Evolutionary conservation across 2,888 invertebrate species (phyloP), one percentile per base, ranked within the genome.

Genomic region (Cosmopolites sordidus): DNA sequence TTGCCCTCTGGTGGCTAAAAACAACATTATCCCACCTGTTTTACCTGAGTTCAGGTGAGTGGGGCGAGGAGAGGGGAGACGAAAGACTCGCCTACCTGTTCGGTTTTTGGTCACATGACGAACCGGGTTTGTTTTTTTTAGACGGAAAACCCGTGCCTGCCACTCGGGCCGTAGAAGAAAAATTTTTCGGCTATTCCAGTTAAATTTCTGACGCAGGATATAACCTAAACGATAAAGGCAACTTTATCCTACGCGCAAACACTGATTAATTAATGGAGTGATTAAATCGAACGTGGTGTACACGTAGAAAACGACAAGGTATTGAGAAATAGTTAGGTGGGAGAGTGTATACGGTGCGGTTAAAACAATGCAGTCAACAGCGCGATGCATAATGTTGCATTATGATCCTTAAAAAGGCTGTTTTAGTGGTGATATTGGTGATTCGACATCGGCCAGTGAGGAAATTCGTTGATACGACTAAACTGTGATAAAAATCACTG

Each of bases 31-130:
- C 50, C 15, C 57, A 57, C 57, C 57, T 57, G 57, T 57, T 54
- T 54, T 48, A 54, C 54, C 48, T 51, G 56, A 4, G 12, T 43
- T 45, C 54, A 56, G 53, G 54, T 54, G 45, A 51, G 57, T 54
- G 48, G 52, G 48, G 50, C 53, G 53, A 50, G 50, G 45, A 51
- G 57, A 48, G 48, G 52, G 48, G 50, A 51, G 22, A 48, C 38
- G 39, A 43, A 12, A 17, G 14, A 11, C 12, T 14, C 14, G 12
- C n/a, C n/a, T 33, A 33, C 33, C 33, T 33, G 33, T 4, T 33
- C 33, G 3, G 33, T 12, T 3, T n/a, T 3, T 8, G 22, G 22
- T 22, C 22, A 22, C 22, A 8, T 22, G 22, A 22, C 22, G 4
- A 22, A 8, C 22, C 22, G 22, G 4, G 8, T 22, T 22, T 22